Percentiles rank a stretch among this genome's conserved stretches.
Evolutionary conservation across 2,888 invertebrate species (phyloP).

Genomic region (Spilarctia lutea): DNA sequence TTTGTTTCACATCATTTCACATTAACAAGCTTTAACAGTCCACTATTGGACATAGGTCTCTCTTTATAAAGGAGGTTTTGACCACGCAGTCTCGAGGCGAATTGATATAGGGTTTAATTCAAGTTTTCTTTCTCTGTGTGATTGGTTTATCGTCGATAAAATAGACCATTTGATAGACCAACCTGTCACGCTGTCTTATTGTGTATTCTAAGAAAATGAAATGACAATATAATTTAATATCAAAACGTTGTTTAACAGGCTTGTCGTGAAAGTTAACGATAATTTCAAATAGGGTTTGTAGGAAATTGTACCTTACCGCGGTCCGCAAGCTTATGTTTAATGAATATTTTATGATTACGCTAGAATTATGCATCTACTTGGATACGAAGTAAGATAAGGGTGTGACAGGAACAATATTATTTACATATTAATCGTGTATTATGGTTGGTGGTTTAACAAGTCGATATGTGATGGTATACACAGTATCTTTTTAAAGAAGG

Average conservation of each 20-base stretch:
- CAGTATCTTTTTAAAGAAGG: neutral
- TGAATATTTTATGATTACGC: slow-evolving; percentile 68
- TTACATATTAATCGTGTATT: slow-evolving; percentile 50
- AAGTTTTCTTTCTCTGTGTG: too few species aligned
- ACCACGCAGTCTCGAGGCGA: too few species aligned
- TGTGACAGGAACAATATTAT: slow-evolving; percentile 39
- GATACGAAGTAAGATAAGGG: slow-evolving; percentile 26
- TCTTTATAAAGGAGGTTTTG: too few species aligned
- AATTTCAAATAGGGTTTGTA: slow-evolving; percentile 24
- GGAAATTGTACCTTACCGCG: slow-evolving; percentile 23
- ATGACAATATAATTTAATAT: neutral
- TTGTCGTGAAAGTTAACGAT: slow-evolving; percentile 20
- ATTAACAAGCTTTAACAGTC: too few species aligned
- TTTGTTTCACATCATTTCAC: too few species aligned
- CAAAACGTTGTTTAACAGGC: slow-evolving; percentile 16
- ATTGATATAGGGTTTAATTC: too few species aligned
- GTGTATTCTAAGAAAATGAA: neutral
- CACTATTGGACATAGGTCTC: too few species aligned
- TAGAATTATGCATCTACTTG: slow-evolving; percentile 40
- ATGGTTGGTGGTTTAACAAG: slow-evolving; percentile 25
- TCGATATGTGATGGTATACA: slow-evolving; percentile 22
- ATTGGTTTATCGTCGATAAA: too few species aligned
- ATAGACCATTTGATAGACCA: neutral
- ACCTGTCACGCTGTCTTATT: neutral
- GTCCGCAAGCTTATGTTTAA: slow-evolving; percentile 54